Conservation (phyloP, 2,888 invertebrate species). For the Theretra japonica region DNA sequence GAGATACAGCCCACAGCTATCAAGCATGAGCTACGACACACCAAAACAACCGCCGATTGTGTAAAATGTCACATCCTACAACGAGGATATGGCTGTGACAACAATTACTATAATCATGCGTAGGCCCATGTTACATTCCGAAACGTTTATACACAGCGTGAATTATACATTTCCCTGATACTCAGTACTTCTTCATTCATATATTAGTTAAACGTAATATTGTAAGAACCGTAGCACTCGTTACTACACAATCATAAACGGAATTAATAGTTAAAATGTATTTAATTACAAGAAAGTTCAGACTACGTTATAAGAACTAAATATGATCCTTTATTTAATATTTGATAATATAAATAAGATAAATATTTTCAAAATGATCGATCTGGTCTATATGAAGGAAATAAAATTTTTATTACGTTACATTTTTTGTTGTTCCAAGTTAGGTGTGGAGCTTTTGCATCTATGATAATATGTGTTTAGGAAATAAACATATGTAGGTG, state of each 20-base stretch:
- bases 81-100: conserved; percentile 38
- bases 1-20: conserved; percentile 33
- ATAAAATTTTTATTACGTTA: neutral
- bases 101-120: conserved; percentile 29
- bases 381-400: neutral
- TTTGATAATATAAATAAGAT: too few relatives aligned
- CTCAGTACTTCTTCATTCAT: neutral
- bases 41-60: conserved; percentile 61
- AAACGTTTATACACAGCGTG: neutral
- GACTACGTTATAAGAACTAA: too few relatives aligned
- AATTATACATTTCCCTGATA: neutral
- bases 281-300: too few relatives aligned
- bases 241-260: too few relatives aligned
- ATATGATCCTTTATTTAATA: too few relatives aligned
- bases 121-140: neutral
- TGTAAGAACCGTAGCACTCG: too few relatives aligned
- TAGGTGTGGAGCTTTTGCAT: neutral
- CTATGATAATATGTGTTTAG: neutral
- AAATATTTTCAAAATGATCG: too few relatives aligned
- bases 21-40: conserved; percentile 31
- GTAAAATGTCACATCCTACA: conserved; percentile 52
- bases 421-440: neutral
- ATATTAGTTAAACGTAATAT: too few relatives aligned
- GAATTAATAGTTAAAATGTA: too few relatives aligned
- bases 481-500: neutral